Conservation (phyloP, 2,888 invertebrate genomes). For the Drosophila pseudotalamancana region DNA sequence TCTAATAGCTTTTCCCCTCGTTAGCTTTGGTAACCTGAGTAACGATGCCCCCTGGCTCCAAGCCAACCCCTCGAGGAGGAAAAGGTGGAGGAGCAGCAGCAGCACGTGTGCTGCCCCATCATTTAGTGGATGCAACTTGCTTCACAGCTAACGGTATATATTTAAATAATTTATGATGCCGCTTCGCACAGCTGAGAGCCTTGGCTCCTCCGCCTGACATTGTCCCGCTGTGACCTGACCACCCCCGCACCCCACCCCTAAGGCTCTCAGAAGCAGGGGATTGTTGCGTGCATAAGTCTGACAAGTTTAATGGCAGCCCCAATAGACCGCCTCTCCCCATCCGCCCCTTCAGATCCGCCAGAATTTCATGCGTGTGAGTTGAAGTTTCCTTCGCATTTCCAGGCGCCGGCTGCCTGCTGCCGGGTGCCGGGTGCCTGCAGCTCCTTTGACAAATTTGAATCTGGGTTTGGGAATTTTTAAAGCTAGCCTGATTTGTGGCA, state of each 20-base stretch:
- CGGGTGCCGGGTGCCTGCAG: slow-evolving; percentile 4
- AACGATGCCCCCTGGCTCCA: background rate
- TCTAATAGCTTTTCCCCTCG: background rate
- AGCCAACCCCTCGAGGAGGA: background rate
- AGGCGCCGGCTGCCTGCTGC: background rate
- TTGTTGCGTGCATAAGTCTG: slow-evolving; percentile 59
- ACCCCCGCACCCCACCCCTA: background rate
- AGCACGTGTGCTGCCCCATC: slow-evolving; percentile 62
- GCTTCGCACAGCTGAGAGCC: slow-evolving; percentile 58
- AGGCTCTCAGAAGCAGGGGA: slow-evolving; percentile 5
- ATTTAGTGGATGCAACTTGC: slow-evolving; percentile 36
- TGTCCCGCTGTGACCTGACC: slow-evolving; percentile 20
- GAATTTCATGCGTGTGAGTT: slow-evolving; percentile 7
- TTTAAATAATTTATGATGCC: slow-evolving; percentile 77
- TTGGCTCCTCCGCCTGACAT: slow-evolving; percentile 26
- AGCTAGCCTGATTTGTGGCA: slow-evolving; percentile 40
- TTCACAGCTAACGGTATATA: slow-evolving; percentile 50
- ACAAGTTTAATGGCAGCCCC: slow-evolving; percentile 34
- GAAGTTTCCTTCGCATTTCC: background rate
- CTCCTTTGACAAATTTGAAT: slow-evolving; percentile 13
- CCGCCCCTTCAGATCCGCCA: background rate
- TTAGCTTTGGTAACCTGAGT: background rate
- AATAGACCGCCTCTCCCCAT: background rate
- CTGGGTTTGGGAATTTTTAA: slow-evolving; percentile 21
- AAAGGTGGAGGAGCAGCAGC: background rate